A percentile compares a stretch with the other conserved stretches of the same genome.
phyloP scores from a whole-genome alignment of 2,113 vertebrate species.

The Chrysochloris asiatica region DNA sequence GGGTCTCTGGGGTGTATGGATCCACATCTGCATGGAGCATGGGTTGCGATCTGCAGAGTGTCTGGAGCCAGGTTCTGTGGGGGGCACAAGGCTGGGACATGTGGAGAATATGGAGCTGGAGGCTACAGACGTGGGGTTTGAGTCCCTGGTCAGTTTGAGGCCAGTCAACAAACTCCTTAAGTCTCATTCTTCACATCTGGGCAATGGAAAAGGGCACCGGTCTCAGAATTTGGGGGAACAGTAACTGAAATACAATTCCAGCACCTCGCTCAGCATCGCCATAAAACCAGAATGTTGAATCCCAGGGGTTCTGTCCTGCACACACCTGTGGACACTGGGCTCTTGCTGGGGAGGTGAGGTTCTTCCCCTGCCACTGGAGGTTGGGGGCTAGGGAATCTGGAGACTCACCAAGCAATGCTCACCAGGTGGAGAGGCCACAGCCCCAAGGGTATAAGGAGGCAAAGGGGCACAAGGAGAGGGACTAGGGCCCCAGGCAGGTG shows the following conservation, averaged over 20 bases:
- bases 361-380: not conserved
- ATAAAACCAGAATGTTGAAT: rapidly evolving
- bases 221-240: not conserved
- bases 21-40: no score
- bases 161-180: not conserved
- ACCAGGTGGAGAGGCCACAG: rapidly evolving
- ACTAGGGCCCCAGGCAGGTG: no score
- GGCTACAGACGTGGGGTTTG: rapidly evolving
- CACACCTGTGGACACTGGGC: rapidly evolving
- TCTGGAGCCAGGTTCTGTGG: not conserved
- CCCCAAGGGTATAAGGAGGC: not conserved
- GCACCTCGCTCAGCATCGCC: rapidly evolving
- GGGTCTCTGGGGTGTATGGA: rapidly evolving
- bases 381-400: not conserved
- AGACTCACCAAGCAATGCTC: no score
- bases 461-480: not conserved
- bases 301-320: no score
- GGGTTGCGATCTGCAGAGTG: not conserved
- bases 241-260: rapidly evolving
- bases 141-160: rapidly evolving
- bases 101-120: rapidly evolving
- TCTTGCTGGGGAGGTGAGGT: not conserved
- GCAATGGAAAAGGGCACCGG: not conserved
- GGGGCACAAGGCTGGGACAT: rapidly evolving
- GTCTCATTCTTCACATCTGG: rapidly evolving